Base-by-base conservation (phyloP, 2,797 vertebrate species). In the Liparis tanakae region DNA sequence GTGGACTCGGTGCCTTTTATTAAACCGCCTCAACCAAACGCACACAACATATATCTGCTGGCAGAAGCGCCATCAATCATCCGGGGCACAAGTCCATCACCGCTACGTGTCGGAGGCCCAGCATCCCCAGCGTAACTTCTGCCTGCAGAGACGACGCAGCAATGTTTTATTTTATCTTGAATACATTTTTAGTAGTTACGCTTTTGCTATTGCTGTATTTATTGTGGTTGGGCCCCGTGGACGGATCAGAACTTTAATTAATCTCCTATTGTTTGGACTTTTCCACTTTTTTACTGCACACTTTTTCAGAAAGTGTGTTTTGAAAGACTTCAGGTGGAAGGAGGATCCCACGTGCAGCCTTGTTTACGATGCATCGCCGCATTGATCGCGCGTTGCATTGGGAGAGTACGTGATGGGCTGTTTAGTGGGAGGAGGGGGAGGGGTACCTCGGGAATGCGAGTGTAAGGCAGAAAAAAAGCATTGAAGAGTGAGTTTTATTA, bases 1-100 rank as follows among this genome's bases (percentile, higher is more conserved):
- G 90, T 54, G 90, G 96, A 93, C 89, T 93, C 25, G 92, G 94
- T 12, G 20, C 91, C 63, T 93, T 93, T 88, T 94, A 93, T 84
- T 95, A 87, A 93, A 67, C n/a, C 1, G 3, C 53, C 22, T 30
- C 53, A 55, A 22, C 10, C 51, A 53, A 13, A 25, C 25, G 10
- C 37, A 37, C 14, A 51, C 36, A 33, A 56, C 41, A 18, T n/a
- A 50, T 18, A 69, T 61, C 30, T 62, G 55, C 66, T 71, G 51
- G 69, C 77, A 81, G 66, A 75, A 34, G 55, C 22, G 63, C 75
- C 76, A 72, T 76, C 72, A 70, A 55, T 79, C 72, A 79, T 34
- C 72, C 3, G 72, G 67, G 82, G 85, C 90, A 85, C 82, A 89
- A 87, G 76, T 72, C 80, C 74, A 77, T 85, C 71, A 17, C 70